A percentile compares a stretch with the other conserved stretches of the same genome.
These are phyloP conservation scores for Drosophila bipectinata DNA, from an alignment of 1,140 invertebrate genomes.

Conservation along the genomic window DNA sequence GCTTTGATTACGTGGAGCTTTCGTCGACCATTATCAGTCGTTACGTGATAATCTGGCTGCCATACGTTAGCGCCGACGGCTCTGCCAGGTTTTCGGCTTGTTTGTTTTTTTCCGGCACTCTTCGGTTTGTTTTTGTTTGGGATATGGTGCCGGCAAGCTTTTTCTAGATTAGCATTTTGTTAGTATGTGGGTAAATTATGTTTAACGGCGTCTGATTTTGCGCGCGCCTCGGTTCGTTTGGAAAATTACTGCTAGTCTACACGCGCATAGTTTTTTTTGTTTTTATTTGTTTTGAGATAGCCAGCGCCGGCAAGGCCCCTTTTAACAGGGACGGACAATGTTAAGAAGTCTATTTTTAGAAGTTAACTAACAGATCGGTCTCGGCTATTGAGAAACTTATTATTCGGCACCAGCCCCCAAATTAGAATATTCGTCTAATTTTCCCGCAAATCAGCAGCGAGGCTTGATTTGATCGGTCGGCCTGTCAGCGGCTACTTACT, in stretches of 20 bases:
- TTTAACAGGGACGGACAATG: constrained; percentile 22
- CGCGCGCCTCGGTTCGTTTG: constrained; percentile 18
- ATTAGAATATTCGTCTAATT: neutral
- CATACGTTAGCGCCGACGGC: neutral
- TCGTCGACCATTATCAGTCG: constrained; percentile 8
- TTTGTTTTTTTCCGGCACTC: constrained; percentile 9
- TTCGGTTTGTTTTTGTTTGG: constrained; percentile 47
- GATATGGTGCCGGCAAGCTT: constrained; percentile 14
- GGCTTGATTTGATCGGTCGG: neutral
- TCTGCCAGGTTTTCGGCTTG: constrained; percentile 2
- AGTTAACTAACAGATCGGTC: constrained; percentile 16
- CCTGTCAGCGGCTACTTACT: constrained; percentile 28
- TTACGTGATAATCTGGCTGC: constrained; percentile 12
- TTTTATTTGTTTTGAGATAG: constrained; percentile 27
- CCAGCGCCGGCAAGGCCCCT: neutral
- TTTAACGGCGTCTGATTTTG: constrained; percentile 16
- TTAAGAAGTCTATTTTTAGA: constrained; percentile 17
- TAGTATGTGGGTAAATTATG: constrained; percentile 29
- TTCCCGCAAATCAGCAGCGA: neutral
- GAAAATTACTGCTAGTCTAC: constrained; percentile 46
- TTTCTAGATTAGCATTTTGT: constrained; percentile 22
- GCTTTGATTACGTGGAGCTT: constrained; percentile 37
- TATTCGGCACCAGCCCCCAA: constrained; percentile 1
- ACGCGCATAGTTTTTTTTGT: constrained; percentile 10
- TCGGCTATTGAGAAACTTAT: neutral